phyloP scores from a whole-genome alignment of 2,113 vertebrate genomes.

The Alectura lathami region DNA sequence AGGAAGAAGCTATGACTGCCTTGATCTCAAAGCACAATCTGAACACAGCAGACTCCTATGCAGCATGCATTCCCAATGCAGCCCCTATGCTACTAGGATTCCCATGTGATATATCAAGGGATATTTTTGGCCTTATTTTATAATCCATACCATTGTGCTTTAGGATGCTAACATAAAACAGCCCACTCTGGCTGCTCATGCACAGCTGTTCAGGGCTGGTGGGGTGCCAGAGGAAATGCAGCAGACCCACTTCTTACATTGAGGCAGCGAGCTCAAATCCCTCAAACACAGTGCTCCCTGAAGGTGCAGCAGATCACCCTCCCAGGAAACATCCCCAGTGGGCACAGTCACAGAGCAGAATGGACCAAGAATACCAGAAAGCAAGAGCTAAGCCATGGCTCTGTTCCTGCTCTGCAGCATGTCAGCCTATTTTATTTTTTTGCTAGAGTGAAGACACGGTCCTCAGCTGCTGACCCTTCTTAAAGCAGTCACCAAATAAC shows the following conservation, averaged over 20 bases:
- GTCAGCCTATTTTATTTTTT: background rate
- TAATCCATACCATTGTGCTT: background rate
- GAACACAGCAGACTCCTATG: background rate
- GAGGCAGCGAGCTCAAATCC: background rate
- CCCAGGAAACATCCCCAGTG: background rate
- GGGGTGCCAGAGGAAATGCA: background rate
- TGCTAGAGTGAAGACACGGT: rapidly evolving
- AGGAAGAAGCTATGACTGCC: background rate
- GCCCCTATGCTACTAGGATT: background rate
- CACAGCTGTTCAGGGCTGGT: background rate
- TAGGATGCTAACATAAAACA: background rate
- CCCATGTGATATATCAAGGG: background rate
- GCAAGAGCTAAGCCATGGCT: background rate
- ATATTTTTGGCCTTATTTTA: background rate
- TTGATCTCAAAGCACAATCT: background rate
- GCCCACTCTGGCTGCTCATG: background rate
- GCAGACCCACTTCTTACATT: background rate
- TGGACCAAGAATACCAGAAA: rapidly evolving
- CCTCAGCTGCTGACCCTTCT: background rate
- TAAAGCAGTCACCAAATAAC: background rate
- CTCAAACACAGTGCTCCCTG: rapidly evolving
- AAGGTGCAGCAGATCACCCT: background rate
- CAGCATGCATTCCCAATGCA: background rate
- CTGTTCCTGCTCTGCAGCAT: background rate
- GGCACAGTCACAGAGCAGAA: background rate